Conservation (phyloP, 2,888 invertebrate species). For the Sarcophaga variegata region DNA sequence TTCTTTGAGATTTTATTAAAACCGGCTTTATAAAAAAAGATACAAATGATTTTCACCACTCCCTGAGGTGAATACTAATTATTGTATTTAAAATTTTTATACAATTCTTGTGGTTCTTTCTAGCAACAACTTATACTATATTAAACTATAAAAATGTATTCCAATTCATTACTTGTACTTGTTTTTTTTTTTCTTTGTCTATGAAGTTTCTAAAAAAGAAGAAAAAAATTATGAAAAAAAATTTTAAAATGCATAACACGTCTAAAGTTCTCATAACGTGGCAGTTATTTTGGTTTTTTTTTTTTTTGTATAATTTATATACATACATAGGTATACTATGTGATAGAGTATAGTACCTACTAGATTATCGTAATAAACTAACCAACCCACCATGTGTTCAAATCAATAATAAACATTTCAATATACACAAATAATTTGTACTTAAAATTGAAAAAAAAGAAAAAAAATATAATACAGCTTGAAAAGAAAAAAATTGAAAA, state of each 20-base stretch:
- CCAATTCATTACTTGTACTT: conserved; percentile 14
- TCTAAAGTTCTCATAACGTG: conserved; percentile 64
- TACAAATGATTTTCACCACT: conserved; percentile 58
- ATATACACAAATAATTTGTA: conserved; percentile 42
- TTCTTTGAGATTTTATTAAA: conserved; percentile 16
- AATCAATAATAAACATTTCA: conserved; percentile 37
- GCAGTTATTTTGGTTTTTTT: conserved; percentile 41
- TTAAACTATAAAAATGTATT: background rate
- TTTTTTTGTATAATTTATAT: background rate
- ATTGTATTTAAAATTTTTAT: conserved; percentile 13
- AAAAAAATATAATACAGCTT: background rate
- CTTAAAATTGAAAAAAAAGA: background rate
- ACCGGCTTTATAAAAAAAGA: conserved; percentile 40
- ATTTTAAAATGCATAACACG: conserved; percentile 53
- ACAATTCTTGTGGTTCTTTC: conserved; percentile 36
- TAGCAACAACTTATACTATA: conserved; percentile 20
- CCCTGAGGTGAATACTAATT: conserved; percentile 63
- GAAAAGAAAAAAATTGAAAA: background rate
- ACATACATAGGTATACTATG: background rate
- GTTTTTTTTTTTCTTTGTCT: conserved; percentile 10
- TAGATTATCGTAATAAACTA: conserved; percentile 19
- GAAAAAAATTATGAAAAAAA: conserved; percentile 20
- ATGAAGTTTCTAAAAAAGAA: background rate
- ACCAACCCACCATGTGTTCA: conserved; percentile 30
- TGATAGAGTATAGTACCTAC: conserved; percentile 19